Percentiles rank a stretch among this genome's conserved stretches.
Conservation (phyloP, 2,888 invertebrate genomes). For the Apotomis betuletana region DNA sequence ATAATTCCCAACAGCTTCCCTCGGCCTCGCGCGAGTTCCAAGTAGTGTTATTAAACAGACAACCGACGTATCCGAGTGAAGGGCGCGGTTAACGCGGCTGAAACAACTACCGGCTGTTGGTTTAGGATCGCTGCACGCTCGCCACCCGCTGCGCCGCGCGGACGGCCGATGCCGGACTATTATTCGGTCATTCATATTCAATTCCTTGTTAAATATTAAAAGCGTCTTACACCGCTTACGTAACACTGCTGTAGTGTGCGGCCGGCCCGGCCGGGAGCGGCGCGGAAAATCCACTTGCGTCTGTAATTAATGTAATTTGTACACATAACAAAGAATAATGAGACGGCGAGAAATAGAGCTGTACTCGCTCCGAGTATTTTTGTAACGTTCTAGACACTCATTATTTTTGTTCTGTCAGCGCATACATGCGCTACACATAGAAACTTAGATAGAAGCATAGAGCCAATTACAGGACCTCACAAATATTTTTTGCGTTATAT, state of each 20-base stretch:
- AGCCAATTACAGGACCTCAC: no score
- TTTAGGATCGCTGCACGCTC: neutral
- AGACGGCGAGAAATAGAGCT: neutral
- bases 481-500: no score
- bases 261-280: no score
- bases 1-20: slow-evolving; percentile 1
- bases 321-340: neutral
- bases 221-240: no score
- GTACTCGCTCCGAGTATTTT: neutral
- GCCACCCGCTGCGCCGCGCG: neutral
- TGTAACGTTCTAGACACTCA: neutral
- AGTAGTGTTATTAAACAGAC: neutral
- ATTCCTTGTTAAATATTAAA: no score
- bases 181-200: no score
- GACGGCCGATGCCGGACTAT: no score
- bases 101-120: neutral
- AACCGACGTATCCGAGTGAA: neutral
- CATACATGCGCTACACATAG: no score
- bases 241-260: no score
- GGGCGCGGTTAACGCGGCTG: neutral
- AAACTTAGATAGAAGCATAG: no score
- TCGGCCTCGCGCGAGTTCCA: neutral
- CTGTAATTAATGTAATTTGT: slow-evolving; percentile 1
- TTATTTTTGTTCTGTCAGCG: neutral
- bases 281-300: neutral